A percentile compares a stretch with the other conserved stretches of the same genome.
Evolutionary conservation across 2,113 vertebrate species (phyloP).

Genomic region (Colius striatus): DNA sequence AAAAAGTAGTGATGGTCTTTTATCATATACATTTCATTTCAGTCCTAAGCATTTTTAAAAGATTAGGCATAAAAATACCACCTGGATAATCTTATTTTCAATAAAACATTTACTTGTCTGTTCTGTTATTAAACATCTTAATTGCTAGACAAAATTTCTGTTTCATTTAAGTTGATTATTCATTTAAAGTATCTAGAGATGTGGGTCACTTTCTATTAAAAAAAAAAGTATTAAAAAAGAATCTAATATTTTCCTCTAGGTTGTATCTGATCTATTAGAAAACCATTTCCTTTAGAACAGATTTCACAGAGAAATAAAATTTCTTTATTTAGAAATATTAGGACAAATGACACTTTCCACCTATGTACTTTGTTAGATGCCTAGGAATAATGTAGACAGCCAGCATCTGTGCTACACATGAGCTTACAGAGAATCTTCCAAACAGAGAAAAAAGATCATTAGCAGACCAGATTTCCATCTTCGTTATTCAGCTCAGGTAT

Average conservation of each 20-base stretch:
- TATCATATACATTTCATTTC: not conserved
- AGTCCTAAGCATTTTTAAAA: not conserved
- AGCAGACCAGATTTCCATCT: conserved; percentile 78
- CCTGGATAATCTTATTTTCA: not conserved
- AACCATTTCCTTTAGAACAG: not conserved
- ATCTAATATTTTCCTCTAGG: conserved; percentile 11
- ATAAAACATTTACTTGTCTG: not conserved
- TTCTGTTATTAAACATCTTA: not conserved
- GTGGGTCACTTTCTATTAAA: not conserved
- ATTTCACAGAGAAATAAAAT: conserved; percentile 25
- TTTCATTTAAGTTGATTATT: not conserved
- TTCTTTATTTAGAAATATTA: conserved; percentile 46
- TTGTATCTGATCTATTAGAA: conserved; percentile 18
- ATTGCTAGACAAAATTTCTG: not conserved
- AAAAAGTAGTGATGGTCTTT: not conserved
- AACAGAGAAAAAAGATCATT: conserved; percentile 77
- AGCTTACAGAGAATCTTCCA: conserved; percentile 61
- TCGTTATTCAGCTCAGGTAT: conserved; percentile 76
- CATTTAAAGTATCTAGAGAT: not conserved
- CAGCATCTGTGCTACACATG: conserved; percentile 39
- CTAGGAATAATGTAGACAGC: conserved; percentile 60
- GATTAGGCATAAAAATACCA: not conserved
- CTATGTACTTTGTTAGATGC: conserved; percentile 62
- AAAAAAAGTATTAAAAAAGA: not conserved
- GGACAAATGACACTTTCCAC: conserved; percentile 51